Evolutionary conservation across 2,888 invertebrate genomes (phyloP).

Genomic region (Icerya purchasi): DNA sequence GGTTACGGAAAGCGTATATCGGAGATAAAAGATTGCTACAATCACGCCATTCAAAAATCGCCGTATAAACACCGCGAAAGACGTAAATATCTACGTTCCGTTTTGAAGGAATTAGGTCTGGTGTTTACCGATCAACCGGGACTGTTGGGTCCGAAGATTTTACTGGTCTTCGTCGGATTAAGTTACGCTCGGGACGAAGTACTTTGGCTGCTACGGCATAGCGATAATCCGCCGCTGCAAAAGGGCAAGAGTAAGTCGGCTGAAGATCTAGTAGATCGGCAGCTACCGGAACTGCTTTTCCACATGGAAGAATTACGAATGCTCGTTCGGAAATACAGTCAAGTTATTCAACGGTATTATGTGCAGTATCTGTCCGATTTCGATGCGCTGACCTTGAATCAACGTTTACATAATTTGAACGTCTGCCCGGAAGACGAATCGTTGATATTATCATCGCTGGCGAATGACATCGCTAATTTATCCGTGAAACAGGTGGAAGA

Average conservation of each 20-base stretch:
- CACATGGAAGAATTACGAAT: slow-evolving; percentile 93
- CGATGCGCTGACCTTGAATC: slow-evolving; percentile 78
- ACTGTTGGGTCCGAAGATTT: slow-evolving; percentile 75
- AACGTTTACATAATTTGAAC: slow-evolving; percentile 57
- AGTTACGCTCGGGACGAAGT: slow-evolving; percentile 94
- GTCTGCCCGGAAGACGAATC: slow-evolving; percentile 87
- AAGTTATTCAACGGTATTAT: slow-evolving; percentile 92
- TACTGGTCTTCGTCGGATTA: slow-evolving; percentile 88
- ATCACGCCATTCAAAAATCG: slow-evolving; percentile 71
- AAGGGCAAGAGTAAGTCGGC: slow-evolving; percentile 66
- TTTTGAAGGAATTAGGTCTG: slow-evolving; percentile 80
- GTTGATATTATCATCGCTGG: slow-evolving; percentile 75
- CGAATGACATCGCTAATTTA: slow-evolving; percentile 63
- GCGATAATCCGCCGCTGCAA: slow-evolving; percentile 75
- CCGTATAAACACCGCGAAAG: slow-evolving; percentile 80
- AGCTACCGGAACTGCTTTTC: slow-evolving; percentile 87
- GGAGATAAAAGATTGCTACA: slow-evolving; percentile 90
- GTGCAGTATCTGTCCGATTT: slow-evolving; percentile 91
- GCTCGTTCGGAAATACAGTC: slow-evolving; percentile 83
- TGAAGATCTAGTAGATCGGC: slow-evolving; percentile 87
- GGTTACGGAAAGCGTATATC: slow-evolving; percentile 78
- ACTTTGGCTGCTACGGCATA: slow-evolving; percentile 85
- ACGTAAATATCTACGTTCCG: slow-evolving; percentile 84
- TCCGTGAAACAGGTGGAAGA: slow-evolving; percentile 90
- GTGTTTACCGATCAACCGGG: slow-evolving; percentile 97